These are phyloP conservation scores for Anoplius nigerrimus DNA, from an alignment of 2,888 invertebrate species.

Conservation along the genomic window DNA sequence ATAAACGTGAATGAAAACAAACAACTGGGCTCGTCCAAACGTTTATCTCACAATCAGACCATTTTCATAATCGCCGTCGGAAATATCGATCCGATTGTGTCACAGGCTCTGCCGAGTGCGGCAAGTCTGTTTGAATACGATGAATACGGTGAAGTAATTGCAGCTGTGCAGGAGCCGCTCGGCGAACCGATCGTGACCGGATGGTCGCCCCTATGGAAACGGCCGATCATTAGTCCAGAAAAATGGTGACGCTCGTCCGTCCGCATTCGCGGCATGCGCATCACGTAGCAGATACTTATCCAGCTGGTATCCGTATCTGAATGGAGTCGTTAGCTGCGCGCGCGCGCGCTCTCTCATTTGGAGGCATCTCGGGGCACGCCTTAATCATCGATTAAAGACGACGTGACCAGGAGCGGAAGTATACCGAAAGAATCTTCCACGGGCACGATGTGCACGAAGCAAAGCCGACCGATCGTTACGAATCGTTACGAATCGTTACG, in stretches of 20 bases:
- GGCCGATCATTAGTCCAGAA: conserved; percentile 7
- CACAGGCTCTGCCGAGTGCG: too few species aligned
- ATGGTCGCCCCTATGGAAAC: background rate
- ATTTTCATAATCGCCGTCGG: too few species aligned
- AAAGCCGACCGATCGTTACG: too few species aligned
- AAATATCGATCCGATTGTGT: too few species aligned
- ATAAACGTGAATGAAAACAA: too few species aligned
- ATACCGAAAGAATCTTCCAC: too few species aligned
- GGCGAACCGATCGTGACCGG: conserved; percentile 1
- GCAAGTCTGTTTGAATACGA: too few species aligned
- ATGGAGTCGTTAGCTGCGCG: conserved; percentile 31
- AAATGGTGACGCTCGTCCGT: conserved; percentile 4
- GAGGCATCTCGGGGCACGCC: conserved; percentile 1
- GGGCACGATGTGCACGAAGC: too few species aligned
- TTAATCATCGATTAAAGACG: conserved; percentile 4
- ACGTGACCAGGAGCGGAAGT: too few species aligned
- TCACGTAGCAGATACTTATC: conserved; percentile 36
- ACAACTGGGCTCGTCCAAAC: too few species aligned
- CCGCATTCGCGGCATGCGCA: conserved; percentile 18
- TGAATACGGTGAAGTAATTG: background rate
- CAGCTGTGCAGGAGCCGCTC: background rate
- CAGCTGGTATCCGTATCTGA: conserved; percentile 30
- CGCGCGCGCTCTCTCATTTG: conserved; percentile 14
- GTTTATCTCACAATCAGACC: too few species aligned
- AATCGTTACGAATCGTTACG: too few species aligned